phyloP scores from a whole-genome alignment of 2,113 vertebrate species.

The Nothobranchius furzeri region DNA sequence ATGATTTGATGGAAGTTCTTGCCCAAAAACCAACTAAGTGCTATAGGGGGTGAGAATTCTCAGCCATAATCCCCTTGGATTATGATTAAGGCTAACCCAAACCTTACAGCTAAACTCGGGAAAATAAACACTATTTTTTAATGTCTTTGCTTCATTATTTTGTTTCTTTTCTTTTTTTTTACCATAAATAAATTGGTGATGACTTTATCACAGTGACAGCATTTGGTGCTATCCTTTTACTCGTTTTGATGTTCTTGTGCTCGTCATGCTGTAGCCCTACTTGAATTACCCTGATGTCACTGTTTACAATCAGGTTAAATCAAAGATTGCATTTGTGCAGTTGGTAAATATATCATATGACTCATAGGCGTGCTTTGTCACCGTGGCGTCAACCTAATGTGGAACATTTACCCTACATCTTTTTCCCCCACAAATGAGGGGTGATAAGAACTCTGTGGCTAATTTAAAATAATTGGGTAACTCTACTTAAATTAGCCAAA shows the following conservation, averaged over 20 bases:
- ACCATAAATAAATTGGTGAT: slow-evolving; percentile 1
- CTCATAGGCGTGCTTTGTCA: slow-evolving; percentile 44
- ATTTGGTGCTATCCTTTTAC: slow-evolving; percentile 22
- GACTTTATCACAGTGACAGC: neutral
- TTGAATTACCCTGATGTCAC: slow-evolving; percentile 26
- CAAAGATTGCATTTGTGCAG: slow-evolving; percentile 8
- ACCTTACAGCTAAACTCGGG: too few relatives aligned
- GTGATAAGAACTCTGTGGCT: neutral
- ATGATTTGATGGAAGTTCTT: too few relatives aligned
- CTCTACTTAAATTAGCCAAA: neutral
- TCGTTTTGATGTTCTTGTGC: slow-evolving; percentile 24
- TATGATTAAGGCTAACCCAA: too few relatives aligned
- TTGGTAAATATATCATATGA: slow-evolving; percentile 33
- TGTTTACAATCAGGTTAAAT: slow-evolving; percentile 23
- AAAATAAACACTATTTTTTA: too few relatives aligned
- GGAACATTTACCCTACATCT: neutral
- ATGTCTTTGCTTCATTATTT: neutral
- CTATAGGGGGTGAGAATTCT: too few relatives aligned
- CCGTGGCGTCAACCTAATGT: slow-evolving; percentile 5
- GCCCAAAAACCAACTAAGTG: too few relatives aligned
- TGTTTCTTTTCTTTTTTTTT: slow-evolving; percentile 3
- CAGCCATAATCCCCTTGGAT: too few relatives aligned
- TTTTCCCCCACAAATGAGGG: slow-evolving; percentile 1
- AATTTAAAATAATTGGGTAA: neutral
- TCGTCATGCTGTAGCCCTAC: slow-evolving; percentile 21